Base-by-base conservation (phyloP, 2,113 vertebrate species). In the Cyphomyrus plagiostoma region DNA sequence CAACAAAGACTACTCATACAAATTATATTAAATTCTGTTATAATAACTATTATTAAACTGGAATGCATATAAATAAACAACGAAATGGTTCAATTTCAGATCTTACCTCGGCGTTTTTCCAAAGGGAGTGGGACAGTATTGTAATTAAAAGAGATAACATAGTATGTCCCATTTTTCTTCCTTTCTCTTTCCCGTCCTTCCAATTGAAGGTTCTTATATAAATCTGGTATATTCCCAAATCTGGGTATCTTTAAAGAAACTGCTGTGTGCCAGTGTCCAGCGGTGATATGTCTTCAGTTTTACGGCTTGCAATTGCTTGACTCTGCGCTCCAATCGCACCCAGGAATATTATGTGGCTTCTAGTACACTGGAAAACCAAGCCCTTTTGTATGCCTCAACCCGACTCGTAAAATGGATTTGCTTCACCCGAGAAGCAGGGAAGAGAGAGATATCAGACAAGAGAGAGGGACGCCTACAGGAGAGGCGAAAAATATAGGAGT, bases 51-150 rank as follows among this genome's bases (percentile, higher is more conserved):
- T 46, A 35, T 19, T 35, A 30, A 88, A 8, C 56, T 83, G 6
- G 62, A 70, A 70, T 70, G 62, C n/a, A 80, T 15, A n/a, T 19
- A 80, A 80, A 80, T 39, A 80, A 42, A 4, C 15, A 89, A 83
- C 56, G 53, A 89, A 90, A 89, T 5, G 42, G 11, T 46, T 13
- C 26, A 9, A 62, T 89, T 49, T 90, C 5, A 66, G 45, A 2
- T 89, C 95, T 95, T 94, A 96, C 95, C 95, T 95, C 94, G 93
- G 92, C 93, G 92, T 93, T 93, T 90, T 86, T 91, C 93, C 93
- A 92, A 89, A 91, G 89, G 92, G 91, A 93, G 52, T 82, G 93
- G 93, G 93, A 95, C 93, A 96, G 91, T 46, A 94, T 91, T 86
- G 94, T 93, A 93, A 96, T 90, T 91, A 94, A 90, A 88, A 94